Percentiles rank a stretch among this genome's conserved stretches.
Conservation (phyloP, 2,797 vertebrate species). For the Enteromius anoplus region DNA sequence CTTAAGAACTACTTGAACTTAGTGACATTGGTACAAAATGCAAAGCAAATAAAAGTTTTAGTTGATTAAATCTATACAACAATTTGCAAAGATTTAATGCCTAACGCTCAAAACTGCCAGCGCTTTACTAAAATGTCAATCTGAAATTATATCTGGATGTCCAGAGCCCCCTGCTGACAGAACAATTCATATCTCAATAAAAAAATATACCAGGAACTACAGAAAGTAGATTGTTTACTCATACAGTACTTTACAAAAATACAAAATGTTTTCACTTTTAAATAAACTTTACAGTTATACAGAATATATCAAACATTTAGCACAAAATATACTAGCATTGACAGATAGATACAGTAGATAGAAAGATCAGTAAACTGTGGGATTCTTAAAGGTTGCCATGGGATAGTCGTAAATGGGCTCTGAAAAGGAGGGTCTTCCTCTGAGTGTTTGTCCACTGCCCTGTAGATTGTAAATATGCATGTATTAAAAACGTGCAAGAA, state of each 20-base stretch:
- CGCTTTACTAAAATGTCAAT: neutral
- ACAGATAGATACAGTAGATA: constrained; percentile 3
- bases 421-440: neutral
- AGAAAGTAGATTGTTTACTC: neutral
- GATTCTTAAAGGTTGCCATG: constrained; percentile 32
- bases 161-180: constrained; percentile 35
- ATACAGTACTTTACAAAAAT: constrained; percentile 1
- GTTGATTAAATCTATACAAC: constrained; percentile 11
- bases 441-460: neutral
- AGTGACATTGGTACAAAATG: neutral
- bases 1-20: neutral
- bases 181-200: neutral
- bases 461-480: constrained; percentile 18
- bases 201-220: neutral
- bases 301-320: neutral
- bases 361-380: constrained; percentile 9
- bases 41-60: neutral
- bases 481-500: constrained; percentile 2
- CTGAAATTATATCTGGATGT: neutral
- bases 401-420: constrained; percentile 53
- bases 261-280: constrained; percentile 9
- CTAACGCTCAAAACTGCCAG: neutral
- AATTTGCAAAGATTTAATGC: constrained; percentile 3
- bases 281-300: constrained; percentile 22
- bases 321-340: neutral